Conservation (phyloP, 2,888 invertebrate genomes). For the Drosophila maculinotata region DNA sequence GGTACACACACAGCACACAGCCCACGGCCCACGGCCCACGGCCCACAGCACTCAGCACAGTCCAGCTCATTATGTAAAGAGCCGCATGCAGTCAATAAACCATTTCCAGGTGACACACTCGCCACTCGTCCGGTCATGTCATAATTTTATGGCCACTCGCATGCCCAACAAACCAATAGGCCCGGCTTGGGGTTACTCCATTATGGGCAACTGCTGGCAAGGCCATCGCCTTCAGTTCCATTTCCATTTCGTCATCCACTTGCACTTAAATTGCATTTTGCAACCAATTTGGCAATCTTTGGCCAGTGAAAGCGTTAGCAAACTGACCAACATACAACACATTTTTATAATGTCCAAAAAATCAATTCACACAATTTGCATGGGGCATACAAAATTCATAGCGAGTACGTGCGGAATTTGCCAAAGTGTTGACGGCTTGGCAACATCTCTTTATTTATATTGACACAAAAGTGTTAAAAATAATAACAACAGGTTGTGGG, state of each 20-base stretch:
- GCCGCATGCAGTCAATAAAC: constrained; percentile 66
- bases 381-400: constrained; percentile 52
- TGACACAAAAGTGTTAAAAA: constrained; percentile 54
- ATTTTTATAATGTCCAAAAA: constrained; percentile 61
- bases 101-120: constrained; percentile 49
- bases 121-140: constrained; percentile 57
- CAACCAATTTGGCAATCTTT: constrained; percentile 58
- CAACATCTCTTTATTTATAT: constrained; percentile 22
- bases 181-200: constrained; percentile 7
- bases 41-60: too few relatives aligned
- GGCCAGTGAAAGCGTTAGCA: constrained; percentile 52
- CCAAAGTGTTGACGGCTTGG: constrained; percentile 17
- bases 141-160: constrained; percentile 65
- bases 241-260: constrained; percentile 9
- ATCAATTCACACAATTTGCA: constrained; percentile 65
- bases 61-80: constrained; percentile 71
- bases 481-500: constrained; percentile 48
- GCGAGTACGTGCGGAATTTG: constrained; percentile 57
- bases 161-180: constrained; percentile 44
- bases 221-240: constrained; percentile 41
- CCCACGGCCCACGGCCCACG: too few relatives aligned
- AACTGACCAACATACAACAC: constrained; percentile 53
- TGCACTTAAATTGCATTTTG: constrained; percentile 39
- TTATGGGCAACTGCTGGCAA: constrained; percentile 56
- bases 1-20: constrained; percentile 22